These are phyloP conservation scores for Megalurothrips usitatus DNA, from an alignment of 2,888 invertebrate genomes.

Conservation along the genomic window DNA sequence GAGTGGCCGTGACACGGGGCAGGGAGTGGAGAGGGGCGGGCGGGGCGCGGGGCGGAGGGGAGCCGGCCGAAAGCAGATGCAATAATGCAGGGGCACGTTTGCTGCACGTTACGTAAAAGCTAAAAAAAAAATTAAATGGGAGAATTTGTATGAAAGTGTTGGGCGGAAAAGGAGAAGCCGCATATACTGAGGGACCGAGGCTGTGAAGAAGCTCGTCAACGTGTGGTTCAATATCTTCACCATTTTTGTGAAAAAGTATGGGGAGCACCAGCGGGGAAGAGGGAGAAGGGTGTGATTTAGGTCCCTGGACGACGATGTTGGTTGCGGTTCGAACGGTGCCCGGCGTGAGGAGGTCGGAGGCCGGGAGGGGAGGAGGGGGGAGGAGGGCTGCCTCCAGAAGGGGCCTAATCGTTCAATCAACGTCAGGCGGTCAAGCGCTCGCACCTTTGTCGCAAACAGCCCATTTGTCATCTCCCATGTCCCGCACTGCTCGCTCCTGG, in stretches of 20 bases:
- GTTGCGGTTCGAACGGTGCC: background rate
- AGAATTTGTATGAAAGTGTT: too few relatives aligned
- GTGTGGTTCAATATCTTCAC: too few relatives aligned
- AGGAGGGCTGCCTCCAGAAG: constrained; percentile 37
- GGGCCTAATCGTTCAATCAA: constrained; percentile 34
- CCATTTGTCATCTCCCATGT: constrained; percentile 26
- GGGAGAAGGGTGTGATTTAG: background rate
- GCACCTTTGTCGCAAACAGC: constrained; percentile 25
- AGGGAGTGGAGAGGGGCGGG: constrained; percentile 30
- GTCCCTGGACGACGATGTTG: background rate
- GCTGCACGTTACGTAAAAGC: too few relatives aligned
- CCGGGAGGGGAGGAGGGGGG: background rate
- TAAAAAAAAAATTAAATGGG: too few relatives aligned
- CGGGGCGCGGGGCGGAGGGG: constrained; percentile 36
- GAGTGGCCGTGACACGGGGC: too few relatives aligned
- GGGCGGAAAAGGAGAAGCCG: too few relatives aligned
- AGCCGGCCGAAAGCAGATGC: too few relatives aligned
- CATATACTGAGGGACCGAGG: too few relatives aligned
- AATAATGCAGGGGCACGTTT: too few relatives aligned
- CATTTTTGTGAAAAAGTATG: background rate
- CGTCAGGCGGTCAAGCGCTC: constrained; percentile 22
- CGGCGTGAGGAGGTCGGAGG: background rate
- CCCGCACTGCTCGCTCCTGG: background rate
- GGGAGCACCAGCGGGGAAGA: background rate
- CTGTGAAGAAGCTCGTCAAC: too few relatives aligned